Evolutionary conservation across 2,888 invertebrate species (phyloP).

Genomic region (Strigamia crassipes): DNA sequence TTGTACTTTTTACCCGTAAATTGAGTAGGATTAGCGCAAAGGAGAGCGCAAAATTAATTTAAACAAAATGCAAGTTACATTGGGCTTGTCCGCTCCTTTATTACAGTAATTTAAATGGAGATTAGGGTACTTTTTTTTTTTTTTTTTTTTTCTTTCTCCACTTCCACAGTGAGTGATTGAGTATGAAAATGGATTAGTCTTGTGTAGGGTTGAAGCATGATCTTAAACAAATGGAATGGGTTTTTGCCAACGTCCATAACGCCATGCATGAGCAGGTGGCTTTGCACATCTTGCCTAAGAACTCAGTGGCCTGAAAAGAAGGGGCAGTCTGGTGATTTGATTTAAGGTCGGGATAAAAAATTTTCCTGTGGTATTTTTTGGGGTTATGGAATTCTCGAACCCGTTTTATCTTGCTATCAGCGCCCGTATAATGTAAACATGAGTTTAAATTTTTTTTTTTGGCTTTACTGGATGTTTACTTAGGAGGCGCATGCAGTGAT

Average conservation of each 20-base stretch:
- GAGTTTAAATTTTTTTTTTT: conserved; percentile 3
- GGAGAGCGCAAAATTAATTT: not conserved
- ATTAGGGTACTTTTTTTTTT: not conserved
- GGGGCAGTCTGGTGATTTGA: not conserved
- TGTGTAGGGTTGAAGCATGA: not conserved
- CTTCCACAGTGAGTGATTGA: not conserved
- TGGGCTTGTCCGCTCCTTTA: not conserved
- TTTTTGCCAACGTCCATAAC: conserved; percentile 35
- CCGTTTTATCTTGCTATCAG: not conserved
- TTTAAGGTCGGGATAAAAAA: not conserved
- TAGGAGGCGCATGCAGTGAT: not conserved
- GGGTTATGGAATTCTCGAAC: not conserved
- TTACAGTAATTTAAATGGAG: not conserved
- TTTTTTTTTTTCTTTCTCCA: not conserved
- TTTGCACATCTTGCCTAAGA: not conserved
- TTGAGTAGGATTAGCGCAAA: no score
- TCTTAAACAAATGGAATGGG: conserved; percentile 1
- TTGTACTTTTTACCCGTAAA: no score
- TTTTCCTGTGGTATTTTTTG: not conserved
- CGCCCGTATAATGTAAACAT: conserved; percentile 20
- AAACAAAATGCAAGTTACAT: not conserved
- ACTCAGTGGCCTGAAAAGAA: conserved; percentile 11
- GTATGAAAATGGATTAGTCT: not conserved
- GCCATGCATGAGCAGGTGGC: conserved; percentile 17
- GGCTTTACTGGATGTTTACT: not conserved